Conservation (phyloP, 2,888 invertebrate genomes). For the Seladonia tumulorum region DNA sequence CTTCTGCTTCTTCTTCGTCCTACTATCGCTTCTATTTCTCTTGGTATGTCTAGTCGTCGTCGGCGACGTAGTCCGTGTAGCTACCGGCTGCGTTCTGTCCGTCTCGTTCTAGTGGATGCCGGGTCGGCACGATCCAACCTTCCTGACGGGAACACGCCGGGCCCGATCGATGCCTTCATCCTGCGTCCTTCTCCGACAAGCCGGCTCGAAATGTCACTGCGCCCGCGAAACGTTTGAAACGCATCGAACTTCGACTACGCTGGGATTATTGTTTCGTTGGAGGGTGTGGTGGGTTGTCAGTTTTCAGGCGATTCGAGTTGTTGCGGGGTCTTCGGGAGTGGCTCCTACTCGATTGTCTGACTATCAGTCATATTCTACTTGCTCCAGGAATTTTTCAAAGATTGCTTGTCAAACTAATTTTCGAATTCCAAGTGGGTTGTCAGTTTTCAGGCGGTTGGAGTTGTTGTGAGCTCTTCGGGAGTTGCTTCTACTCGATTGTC, state of each 20-base stretch:
- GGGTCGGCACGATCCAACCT: constrained; percentile 39
- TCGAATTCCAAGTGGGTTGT: too few relatives aligned
- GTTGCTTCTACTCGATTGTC: too few relatives aligned
- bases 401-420: too few relatives aligned
- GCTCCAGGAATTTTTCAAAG: too few relatives aligned
- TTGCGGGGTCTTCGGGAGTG: too few relatives aligned
- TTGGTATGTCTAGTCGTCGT: background rate
- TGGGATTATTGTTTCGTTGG: background rate
- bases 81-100: background rate
- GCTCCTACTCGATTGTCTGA: too few relatives aligned
- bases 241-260: background rate
- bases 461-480: too few relatives aligned
- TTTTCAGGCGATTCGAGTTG: too few relatives aligned
- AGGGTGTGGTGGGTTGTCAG: background rate
- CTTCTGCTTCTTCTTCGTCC: background rate
- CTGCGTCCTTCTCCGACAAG: constrained; percentile 54
- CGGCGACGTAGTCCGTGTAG: background rate
- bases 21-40: background rate
- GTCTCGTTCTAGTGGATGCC: background rate
- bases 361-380: too few relatives aligned
- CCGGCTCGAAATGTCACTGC: constrained; percentile 37
- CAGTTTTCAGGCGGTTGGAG: too few relatives aligned
- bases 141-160: constrained; percentile 57
- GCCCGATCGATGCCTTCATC: constrained; percentile 76
- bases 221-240: constrained; percentile 32